Base-by-base conservation (phyloP, 1,140 invertebrate species). In the Manduca sexta region DNA sequence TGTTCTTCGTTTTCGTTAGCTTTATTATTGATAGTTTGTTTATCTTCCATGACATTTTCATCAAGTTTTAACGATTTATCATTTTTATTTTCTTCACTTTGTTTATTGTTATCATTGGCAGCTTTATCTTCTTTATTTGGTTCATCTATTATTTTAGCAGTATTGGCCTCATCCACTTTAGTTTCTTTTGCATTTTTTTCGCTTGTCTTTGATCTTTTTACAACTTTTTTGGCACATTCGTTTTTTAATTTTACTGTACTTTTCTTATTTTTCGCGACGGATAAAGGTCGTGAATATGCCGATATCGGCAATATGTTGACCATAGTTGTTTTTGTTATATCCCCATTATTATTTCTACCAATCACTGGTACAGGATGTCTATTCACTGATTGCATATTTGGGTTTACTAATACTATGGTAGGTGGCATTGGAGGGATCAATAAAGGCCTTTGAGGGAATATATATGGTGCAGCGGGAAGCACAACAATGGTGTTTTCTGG, bases 221-320 rank as follows among this genome's bases (percentile, higher is more conserved):
- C 43, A 41, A 18, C 14, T 16, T 56, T 69, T 65, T 54, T 74
- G 74, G 21, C 31, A 44, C 39, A 54, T 26, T 61, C 52, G 49
- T 47, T 70, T 59, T 83, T 75, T 18, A 53, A 34, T 57, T 76
- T 83, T 12, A 66, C 34, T 74, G 73, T 86, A 46, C 56, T 67
- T 41, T 86, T 84, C 52, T 86, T 88, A 15, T 45, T 64, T 60
- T 74, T 81, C 6, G 54, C 45, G 31, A 64, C 60, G 48, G 85
- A 83, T 62, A 86, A 52, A 44, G 87, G 80, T 41, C 59, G 75
- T 8, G 86, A 86, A 54, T 92, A 88, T 13, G 91, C 90, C 14
- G 91, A 89, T 71, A 93, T 92, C 17, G 91, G 91, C 60, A 92
- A 87, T 80, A 92, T 92, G 71, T 92, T 92, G 2, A 90, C 86